Percentiles rank a stretch among this genome's conserved stretches.
These are phyloP conservation scores for Melolontha melolontha DNA, from an alignment of 2,888 invertebrate species.

Conservation along the genomic window DNA sequence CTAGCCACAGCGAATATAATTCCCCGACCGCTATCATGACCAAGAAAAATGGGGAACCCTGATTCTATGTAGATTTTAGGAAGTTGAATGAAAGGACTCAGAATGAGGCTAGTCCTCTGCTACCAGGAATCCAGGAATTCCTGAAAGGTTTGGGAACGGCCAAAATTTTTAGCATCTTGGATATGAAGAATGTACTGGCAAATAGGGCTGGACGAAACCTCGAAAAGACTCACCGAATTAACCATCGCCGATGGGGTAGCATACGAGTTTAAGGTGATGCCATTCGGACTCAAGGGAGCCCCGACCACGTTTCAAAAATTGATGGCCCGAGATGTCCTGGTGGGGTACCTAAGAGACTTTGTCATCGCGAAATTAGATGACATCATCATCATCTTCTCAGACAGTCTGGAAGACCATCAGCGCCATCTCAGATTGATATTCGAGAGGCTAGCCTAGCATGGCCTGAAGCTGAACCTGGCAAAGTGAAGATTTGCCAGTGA, in stretches of 20 bases:
- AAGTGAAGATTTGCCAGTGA: constrained; percentile 33
- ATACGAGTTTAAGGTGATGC: constrained; percentile 55
- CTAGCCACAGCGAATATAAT: constrained; percentile 44
- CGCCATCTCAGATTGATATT: no score
- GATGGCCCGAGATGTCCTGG: constrained; percentile 51
- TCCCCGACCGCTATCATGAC: constrained; percentile 46
- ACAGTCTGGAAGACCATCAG: constrained; percentile 45
- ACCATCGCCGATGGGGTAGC: constrained; percentile 51
- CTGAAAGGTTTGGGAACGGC: constrained; percentile 52
- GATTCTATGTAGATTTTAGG: constrained; percentile 51
- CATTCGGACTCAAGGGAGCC: constrained; percentile 53
- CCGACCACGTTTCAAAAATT: constrained; percentile 54
- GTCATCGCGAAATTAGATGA: constrained; percentile 54
- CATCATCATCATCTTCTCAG: constrained; percentile 49
- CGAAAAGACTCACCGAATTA: constrained; percentile 52
- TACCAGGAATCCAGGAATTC: constrained; percentile 50
- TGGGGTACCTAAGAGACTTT: constrained; percentile 41
- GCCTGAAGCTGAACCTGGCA: not conserved
- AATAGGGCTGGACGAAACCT: constrained; percentile 49
- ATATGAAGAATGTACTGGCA: constrained; percentile 57
- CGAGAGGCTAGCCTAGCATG: no score
- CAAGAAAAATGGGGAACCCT: constrained; percentile 45
- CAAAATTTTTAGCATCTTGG: no score
- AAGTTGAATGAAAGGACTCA: constrained; percentile 44
- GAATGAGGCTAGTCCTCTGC: constrained; percentile 45